phyloP scores from a whole-genome alignment of 2,113 vertebrate species.

The Catharus bicknelli region DNA sequence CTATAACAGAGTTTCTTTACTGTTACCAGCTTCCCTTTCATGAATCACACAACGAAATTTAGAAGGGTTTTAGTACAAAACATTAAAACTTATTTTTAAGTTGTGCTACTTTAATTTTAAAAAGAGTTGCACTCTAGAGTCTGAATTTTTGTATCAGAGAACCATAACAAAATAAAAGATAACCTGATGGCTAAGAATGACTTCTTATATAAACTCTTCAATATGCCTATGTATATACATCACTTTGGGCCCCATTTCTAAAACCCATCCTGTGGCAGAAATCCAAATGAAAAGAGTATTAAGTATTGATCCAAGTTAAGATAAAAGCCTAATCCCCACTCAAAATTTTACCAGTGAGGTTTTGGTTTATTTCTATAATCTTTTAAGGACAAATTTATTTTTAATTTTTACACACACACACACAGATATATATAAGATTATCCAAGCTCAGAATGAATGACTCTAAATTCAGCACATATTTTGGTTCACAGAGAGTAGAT shows the following conservation, averaged over 20 bases:
- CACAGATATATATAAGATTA: too few species aligned
- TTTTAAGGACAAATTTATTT: background rate
- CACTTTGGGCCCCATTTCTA: background rate
- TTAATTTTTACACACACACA: background rate
- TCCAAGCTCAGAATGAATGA: background rate
- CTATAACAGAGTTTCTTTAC: background rate
- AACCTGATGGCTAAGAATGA: background rate
- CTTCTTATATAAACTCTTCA: background rate
- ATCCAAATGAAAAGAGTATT: background rate
- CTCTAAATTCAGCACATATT: fast-evolving
- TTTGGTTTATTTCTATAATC: background rate
- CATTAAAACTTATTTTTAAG: background rate
- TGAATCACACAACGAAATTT: background rate
- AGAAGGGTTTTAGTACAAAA: background rate
- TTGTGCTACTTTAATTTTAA: background rate
- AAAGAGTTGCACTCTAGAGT: background rate
- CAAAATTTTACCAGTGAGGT: background rate
- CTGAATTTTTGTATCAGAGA: background rate
- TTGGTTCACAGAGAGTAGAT: background rate
- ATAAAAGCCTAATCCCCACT: background rate
- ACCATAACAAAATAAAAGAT: background rate
- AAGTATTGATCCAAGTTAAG: background rate
- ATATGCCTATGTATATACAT: fast-evolving
- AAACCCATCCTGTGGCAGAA: background rate
- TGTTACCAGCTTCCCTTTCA: background rate